Conservation (phyloP, 2,888 invertebrate genomes). For the Smittia sp. region DNA sequence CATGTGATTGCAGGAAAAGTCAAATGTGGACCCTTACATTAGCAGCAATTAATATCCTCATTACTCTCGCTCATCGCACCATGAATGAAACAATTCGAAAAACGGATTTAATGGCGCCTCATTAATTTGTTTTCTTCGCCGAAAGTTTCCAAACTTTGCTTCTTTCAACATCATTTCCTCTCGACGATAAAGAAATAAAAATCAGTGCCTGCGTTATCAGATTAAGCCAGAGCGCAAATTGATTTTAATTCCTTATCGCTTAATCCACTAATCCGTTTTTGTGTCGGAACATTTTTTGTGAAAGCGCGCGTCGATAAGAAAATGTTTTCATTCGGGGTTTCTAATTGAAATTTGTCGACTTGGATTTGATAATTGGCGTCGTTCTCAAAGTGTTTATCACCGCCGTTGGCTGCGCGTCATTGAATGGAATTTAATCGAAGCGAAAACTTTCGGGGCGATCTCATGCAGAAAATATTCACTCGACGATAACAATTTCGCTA, state of each 20-base stretch:
- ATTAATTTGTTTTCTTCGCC: neutral
- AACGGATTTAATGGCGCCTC: neutral
- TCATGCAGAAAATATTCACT: neutral
- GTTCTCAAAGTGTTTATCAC: neutral
- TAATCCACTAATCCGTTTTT: conserved; percentile 30
- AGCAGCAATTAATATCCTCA: neutral
- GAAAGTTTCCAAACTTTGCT: neutral
- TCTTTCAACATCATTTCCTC: neutral
- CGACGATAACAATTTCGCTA: neutral
- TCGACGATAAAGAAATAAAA: neutral
- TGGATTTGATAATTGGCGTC: conserved; percentile 17
- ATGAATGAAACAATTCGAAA: neutral
- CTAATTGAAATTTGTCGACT: conserved; percentile 13
- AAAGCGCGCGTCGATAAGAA: neutral
- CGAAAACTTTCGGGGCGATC: neutral
- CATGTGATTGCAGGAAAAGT: neutral
- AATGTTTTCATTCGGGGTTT: neutral
- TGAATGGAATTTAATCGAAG: neutral
- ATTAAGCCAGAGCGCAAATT: conserved; percentile 31
- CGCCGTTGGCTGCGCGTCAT: neutral
- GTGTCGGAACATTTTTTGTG: conserved; percentile 14
- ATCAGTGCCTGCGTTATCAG: conserved; percentile 31
- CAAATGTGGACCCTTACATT: neutral
- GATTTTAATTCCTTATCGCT: conserved; percentile 30
- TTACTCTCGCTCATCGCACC: neutral